Evolutionary conservation across 2,888 invertebrate genomes (phyloP).

Genomic region (Taphrorychus bicolor): DNA sequence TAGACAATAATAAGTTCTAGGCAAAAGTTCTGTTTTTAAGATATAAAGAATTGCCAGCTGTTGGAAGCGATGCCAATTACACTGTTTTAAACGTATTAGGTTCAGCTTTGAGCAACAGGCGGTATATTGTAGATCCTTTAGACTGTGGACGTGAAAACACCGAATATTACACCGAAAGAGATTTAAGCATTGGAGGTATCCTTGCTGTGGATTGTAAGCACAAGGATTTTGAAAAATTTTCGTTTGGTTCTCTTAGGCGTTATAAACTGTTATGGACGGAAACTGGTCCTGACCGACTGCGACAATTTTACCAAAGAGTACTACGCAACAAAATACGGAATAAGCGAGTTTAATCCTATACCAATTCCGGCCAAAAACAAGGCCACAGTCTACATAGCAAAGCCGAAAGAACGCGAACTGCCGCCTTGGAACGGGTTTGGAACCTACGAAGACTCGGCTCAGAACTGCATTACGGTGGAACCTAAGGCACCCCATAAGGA

Average conservation of each 20-base stretch:
- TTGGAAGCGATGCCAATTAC: slow-evolving; percentile 62
- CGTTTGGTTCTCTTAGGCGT: slow-evolving; percentile 52
- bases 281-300: slow-evolving; percentile 80
- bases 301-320: slow-evolving; percentile 87
- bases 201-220: too few species aligned
- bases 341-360: slow-evolving; percentile 71
- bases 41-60: slow-evolving; percentile 55
- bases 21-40: slow-evolving; percentile 11
- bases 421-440: slow-evolving; percentile 95
- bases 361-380: slow-evolving; percentile 59
- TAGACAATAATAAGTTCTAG: background rate
- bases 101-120: slow-evolving; percentile 61
- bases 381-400: slow-evolving; percentile 49
- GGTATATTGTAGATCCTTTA: slow-evolving; percentile 67
- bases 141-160: slow-evolving; percentile 61
- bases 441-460: slow-evolving; percentile 86
- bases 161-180: slow-evolving; percentile 71
- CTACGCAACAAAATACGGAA: slow-evolving; percentile 65
- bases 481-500: slow-evolving; percentile 80
- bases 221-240: background rate
- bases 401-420: slow-evolving; percentile 61
- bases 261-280: slow-evolving; percentile 82
- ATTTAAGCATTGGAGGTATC: slow-evolving; percentile 79
- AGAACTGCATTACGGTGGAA: slow-evolving; percentile 82
- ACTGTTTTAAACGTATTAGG: slow-evolving; percentile 72